phyloP scores from a whole-genome alignment of 1,140 invertebrate genomes.

The Scaptomyza graminum region DNA sequence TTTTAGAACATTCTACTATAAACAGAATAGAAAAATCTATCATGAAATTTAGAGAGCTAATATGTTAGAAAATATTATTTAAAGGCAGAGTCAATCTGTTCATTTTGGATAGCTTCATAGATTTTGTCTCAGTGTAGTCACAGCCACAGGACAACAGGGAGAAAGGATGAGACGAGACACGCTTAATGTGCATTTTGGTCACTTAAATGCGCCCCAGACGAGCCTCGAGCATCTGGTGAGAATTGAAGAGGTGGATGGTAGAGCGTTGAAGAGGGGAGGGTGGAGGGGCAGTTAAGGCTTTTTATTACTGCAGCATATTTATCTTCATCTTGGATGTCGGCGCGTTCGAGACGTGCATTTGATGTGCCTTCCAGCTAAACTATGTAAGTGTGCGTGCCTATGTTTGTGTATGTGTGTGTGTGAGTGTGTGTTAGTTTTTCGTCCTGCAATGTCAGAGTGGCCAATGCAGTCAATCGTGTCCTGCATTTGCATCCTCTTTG shows the following conservation, averaged over 20 bases:
- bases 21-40: too few species aligned
- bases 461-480: constrained; percentile 61
- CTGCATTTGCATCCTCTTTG: constrained; percentile 47
- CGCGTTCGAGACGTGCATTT: constrained; percentile 63
- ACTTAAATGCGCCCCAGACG: constrained; percentile 57
- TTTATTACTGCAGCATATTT: constrained; percentile 68
- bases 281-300: constrained; percentile 31
- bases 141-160: constrained; percentile 37
- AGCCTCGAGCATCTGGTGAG: constrained; percentile 7
- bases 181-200: constrained; percentile 66
- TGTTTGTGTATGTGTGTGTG: constrained; percentile 21
- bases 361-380: constrained; percentile 41
- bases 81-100: too few species aligned
- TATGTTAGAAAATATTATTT: too few species aligned
- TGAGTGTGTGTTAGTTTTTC: background rate
- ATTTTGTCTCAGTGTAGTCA: constrained; percentile 3
- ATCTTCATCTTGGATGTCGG: constrained; percentile 63
- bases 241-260: background rate
- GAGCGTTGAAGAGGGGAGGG: background rate
- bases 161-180: constrained; percentile 29
- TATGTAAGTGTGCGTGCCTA: constrained; percentile 4
- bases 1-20: too few species aligned
- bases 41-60: too few species aligned
- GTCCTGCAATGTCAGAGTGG: constrained; percentile 13
- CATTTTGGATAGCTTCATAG: too few species aligned